Evolutionary conservation across 2,113 vertebrate genomes (phyloP), one percentile per base, ranked within the genome.

Genomic region (Antechinus stuartii): DNA sequence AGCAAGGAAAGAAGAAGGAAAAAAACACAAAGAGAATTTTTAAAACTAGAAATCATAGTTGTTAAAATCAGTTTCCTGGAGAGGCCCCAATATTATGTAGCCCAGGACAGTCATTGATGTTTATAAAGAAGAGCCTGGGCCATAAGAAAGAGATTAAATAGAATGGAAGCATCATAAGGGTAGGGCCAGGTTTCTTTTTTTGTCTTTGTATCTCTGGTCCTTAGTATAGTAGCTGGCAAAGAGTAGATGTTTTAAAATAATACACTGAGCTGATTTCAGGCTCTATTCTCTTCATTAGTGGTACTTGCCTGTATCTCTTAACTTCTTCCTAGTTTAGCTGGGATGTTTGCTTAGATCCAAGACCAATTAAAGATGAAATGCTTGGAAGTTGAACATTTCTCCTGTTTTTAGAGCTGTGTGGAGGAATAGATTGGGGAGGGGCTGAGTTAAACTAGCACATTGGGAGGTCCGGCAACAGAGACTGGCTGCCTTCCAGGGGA

Each of bases 131-230:
- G 53, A 54, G 19, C 6, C 19, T 61, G 35, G 92, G 52, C 91
- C 25, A 49, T 91, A 90, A 47, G n/a, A 91, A 96, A 96, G 94
- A 89, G 27, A 92, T 94, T 90, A 55, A 54, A 8, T 90, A 54
- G 92, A 54, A 91, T 68, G 55, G 47, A 6, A 53, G 90, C 27
- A 76, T 54, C 27, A 50, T 84, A 90, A 96, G 93, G n/a, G 7
- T 16, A 42, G 68, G 68, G 35, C 22, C n/a, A 84, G 2, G 0
- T n/a, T 42, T 84, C 19, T n/a, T n/a, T 84, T 84, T 42, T 42
- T 84, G 16, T 42, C 3, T 57, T 27, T 84, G 16, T 42, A 22
- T 84, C 19, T 8, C 68, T 42, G 61, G 61, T n/a, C 14, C 4
- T 1, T 23, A 42, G 5, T 23, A 84, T 22, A 42, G 16, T 23